Evolutionary conservation across 2,888 invertebrate genomes (phyloP).

Genomic region (Drosophila stalkeri): DNA sequence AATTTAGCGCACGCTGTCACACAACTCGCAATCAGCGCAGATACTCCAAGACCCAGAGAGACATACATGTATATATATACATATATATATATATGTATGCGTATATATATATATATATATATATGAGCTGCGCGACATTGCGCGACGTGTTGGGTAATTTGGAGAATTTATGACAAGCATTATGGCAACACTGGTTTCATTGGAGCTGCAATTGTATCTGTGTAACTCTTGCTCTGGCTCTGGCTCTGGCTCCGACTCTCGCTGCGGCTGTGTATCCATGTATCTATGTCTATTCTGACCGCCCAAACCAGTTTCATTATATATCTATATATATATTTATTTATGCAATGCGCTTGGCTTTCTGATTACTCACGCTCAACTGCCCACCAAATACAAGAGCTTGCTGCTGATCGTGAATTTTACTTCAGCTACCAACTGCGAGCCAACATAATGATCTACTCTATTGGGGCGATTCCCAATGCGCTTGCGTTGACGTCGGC

Average conservation of each 20-base stretch:
- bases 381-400: conserved; percentile 57
- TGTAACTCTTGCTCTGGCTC: conserved; percentile 11
- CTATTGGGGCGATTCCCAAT: conserved; percentile 39
- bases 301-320: conserved; percentile 77
- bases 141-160: conserved; percentile 79
- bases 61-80: conserved; percentile 39
- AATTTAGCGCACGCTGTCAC: conserved; percentile 75
- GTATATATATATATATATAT: conserved; percentile 20
- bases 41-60: conserved; percentile 27
- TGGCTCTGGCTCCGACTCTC: neutral
- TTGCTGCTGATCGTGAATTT: conserved; percentile 70
- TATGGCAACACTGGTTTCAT: conserved; percentile 74
- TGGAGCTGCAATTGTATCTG: conserved; percentile 29
- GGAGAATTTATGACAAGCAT: conserved; percentile 81
- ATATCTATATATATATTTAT: conserved; percentile 38
- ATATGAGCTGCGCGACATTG: conserved; percentile 34
- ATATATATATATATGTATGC: conserved; percentile 27
- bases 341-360: conserved; percentile 80
- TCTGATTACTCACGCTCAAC: conserved; percentile 81
- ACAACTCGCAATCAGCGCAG: conserved; percentile 77
- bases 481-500: conserved; percentile 53
- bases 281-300: conserved; percentile 55
- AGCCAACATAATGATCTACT: conserved; percentile 56
- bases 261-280: conserved; percentile 8
- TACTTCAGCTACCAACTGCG: conserved; percentile 39